phyloP scores from a whole-genome alignment of 2,797 vertebrate genomes.

The Hypotaenidia philippensis region DNA sequence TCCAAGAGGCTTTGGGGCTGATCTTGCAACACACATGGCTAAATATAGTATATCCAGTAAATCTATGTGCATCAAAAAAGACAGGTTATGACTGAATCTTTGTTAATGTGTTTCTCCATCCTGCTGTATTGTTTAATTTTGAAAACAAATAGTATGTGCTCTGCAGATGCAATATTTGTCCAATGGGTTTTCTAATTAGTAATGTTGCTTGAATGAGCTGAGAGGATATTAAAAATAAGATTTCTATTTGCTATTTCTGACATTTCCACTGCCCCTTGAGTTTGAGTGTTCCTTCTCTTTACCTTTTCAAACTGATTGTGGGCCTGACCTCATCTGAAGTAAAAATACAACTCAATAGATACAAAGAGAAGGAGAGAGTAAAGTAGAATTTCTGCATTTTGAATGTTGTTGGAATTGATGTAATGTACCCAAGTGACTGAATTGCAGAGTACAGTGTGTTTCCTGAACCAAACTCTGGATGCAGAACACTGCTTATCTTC shows the following conservation, averaged over 20 bases:
- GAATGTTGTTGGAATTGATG: conserved; percentile 9
- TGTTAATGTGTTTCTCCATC: background rate
- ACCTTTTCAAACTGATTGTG: background rate
- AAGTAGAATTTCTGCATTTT: background rate
- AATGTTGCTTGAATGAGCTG: background rate
- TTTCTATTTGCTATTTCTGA: background rate
- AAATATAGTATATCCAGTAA: background rate
- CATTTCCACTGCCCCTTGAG: background rate
- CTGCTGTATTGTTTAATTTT: background rate
- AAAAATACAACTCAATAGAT: background rate
- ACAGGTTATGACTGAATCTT: background rate
- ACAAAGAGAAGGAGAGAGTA: background rate
- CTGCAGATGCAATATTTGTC: background rate
- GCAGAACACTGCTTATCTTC: conserved; percentile 10
- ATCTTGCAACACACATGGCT: background rate
- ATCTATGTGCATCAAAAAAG: background rate
- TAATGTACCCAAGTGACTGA: conserved; percentile 3
- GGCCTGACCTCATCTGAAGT: background rate
- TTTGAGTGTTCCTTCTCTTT: background rate
- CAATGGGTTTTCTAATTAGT: background rate
- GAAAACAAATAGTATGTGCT: background rate
- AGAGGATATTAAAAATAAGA: background rate
- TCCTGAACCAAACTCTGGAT: background rate
- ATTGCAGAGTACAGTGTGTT: background rate
- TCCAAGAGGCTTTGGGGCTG: background rate